Conservation (phyloP, 1,140 invertebrate genomes). For the Cotesia vestalis region DNA sequence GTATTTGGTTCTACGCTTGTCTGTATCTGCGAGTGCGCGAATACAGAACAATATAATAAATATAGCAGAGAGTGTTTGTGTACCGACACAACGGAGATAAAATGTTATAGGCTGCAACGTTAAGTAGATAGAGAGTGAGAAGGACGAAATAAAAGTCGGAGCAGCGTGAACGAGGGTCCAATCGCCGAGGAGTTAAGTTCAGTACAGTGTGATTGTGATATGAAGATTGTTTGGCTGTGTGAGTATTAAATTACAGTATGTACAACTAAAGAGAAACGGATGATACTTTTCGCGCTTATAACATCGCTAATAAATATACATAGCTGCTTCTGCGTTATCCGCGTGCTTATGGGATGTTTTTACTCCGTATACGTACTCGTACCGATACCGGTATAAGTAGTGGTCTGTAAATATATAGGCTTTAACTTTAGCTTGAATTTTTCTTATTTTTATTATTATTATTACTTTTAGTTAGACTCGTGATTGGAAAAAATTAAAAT, state of each 20-base stretch:
- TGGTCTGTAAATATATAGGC: no score
- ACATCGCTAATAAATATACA: slow-evolving; percentile 27
- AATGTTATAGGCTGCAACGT: slow-evolving; percentile 8
- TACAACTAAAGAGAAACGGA: neutral
- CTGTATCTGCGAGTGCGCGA: neutral
- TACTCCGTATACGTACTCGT: neutral
- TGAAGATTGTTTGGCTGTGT: no score
- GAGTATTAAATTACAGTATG: no score
- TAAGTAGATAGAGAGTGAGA: slow-evolving; percentile 29
- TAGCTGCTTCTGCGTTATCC: slow-evolving; percentile 22
- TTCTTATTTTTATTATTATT: no score
- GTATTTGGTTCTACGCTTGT: no score
- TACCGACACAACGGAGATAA: slow-evolving; percentile 4
- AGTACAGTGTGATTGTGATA: neutral
- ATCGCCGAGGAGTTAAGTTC: slow-evolving; percentile 16
- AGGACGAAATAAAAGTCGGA: slow-evolving; percentile 23
- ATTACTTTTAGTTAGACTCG: neutral
- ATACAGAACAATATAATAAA: neutral
- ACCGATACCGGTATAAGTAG: no score
- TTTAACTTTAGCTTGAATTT: no score
- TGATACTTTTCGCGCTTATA: slow-evolving; percentile 23
- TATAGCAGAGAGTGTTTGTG: neutral
- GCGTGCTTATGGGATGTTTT: slow-evolving; percentile 18
- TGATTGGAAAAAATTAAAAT: neutral
- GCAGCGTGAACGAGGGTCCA: slow-evolving; percentile 28